These are phyloP conservation scores for Bergia sp. DNA, from an alignment of 92 coral and sea anemone species.

Conservation along the genomic window DNA sequence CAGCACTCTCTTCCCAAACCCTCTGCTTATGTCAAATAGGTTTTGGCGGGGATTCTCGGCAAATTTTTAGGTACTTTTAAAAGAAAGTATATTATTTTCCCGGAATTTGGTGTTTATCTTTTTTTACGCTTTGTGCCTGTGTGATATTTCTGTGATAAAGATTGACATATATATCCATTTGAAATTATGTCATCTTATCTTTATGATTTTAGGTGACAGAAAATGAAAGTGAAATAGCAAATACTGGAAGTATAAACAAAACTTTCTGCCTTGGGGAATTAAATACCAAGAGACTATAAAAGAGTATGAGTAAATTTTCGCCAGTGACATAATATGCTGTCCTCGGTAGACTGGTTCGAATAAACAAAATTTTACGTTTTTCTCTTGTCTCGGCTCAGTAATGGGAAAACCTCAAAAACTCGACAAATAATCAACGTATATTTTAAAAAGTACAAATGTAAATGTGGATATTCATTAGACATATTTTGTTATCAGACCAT, in stretches of 20 bases:
- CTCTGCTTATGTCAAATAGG: no score
- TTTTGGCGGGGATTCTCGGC: no score
- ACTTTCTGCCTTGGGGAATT: neutral
- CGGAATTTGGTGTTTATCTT: neutral
- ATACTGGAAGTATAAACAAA: neutral
- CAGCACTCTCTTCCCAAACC: no score
- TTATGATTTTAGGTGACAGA: neutral
- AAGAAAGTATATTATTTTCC: neutral
- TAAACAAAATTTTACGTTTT: neutral
- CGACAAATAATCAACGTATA: no score
- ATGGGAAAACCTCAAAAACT: no score
- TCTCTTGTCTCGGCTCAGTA: neutral
- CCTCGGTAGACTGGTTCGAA: neutral
- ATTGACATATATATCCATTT: neutral
- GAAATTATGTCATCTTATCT: neutral
- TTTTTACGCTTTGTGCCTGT: neutral
- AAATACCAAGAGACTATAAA: neutral
- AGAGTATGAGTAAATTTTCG: neutral
- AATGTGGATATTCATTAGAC: no score
- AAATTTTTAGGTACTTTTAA: no score
- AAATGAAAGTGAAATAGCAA: neutral
- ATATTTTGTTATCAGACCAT: no score
- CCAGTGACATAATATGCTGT: neutral
- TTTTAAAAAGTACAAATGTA: no score
- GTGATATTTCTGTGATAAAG: neutral